A percentile compares a stretch with the other conserved stretches of the same genome.
phyloP scores from a whole-genome alignment of 2,888 invertebrate genomes.

The Camponotus fellah region DNA sequence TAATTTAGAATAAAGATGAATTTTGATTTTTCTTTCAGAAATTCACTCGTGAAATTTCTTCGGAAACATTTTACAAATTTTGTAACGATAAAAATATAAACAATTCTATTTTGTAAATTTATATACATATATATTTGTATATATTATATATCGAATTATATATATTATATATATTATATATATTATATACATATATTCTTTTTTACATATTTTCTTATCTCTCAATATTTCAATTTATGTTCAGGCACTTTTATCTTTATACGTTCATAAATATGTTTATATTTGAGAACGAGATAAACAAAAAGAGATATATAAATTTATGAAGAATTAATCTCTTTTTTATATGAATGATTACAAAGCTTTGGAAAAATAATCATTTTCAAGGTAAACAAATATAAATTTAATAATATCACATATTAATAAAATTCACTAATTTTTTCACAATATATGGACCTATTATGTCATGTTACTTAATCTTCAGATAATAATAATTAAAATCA shows the following conservation, averaged over 20 bases:
- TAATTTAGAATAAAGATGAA: neutral
- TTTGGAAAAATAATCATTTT: neutral
- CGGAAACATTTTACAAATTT: neutral
- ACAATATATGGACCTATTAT: neutral
- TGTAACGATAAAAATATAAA: neutral
- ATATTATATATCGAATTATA: too few relatives aligned
- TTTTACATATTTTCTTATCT: neutral
- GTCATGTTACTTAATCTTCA: neutral
- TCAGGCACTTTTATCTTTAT: neutral
- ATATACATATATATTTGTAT: neutral
- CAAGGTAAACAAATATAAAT: neutral
- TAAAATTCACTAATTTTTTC: neutral
- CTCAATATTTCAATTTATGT: neutral
- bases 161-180: too few relatives aligned
- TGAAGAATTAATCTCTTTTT: neutral
- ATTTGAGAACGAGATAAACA: neutral
- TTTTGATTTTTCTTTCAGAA: neutral
- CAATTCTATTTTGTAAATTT: neutral
- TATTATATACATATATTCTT: neutral
- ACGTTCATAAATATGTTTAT: neutral
- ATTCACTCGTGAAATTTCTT: neutral
- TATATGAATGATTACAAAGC: neutral
- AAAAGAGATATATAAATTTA: neutral
- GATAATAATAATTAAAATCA: neutral
- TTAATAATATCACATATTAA: neutral